phyloP scores from a whole-genome alignment of 2,113 vertebrate species.

The Lycocorax pyrrhopterus region DNA sequence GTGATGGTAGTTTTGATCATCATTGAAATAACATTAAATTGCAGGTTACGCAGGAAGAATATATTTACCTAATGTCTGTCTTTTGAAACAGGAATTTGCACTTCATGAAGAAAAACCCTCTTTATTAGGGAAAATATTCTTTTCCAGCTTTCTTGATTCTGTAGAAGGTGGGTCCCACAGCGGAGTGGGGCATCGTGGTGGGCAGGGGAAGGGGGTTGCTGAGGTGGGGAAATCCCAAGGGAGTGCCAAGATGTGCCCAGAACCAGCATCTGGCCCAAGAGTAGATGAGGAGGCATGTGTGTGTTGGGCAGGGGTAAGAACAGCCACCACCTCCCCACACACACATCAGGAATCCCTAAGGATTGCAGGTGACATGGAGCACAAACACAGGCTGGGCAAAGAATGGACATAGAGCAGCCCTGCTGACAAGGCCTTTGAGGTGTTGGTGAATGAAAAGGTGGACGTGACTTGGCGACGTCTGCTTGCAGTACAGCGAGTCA shows the following conservation, averaged over 20 bases:
- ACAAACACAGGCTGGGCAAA: neutral
- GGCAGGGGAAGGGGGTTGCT: neutral
- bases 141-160: neutral
- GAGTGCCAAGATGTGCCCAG: neutral
- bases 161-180: neutral
- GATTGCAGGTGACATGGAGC: neutral
- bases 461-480: neutral
- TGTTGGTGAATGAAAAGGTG: neutral
- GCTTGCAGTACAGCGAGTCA: neutral
- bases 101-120: neutral
- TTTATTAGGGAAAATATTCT: neutral
- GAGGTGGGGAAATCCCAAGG: no score
- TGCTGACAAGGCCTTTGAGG: neutral
- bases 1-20: neutral
- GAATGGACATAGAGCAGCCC: neutral
- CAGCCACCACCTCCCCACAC: neutral
- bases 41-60: neutral
- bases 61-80: neutral
- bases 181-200: accelerated
- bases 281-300: neutral
- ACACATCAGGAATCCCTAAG: neutral
- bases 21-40: neutral
- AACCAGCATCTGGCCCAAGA: neutral
- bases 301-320: neutral
- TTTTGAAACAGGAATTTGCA: neutral